Conservation (phyloP, 2,888 invertebrate genomes). For the Agrochola macilenta region DNA sequence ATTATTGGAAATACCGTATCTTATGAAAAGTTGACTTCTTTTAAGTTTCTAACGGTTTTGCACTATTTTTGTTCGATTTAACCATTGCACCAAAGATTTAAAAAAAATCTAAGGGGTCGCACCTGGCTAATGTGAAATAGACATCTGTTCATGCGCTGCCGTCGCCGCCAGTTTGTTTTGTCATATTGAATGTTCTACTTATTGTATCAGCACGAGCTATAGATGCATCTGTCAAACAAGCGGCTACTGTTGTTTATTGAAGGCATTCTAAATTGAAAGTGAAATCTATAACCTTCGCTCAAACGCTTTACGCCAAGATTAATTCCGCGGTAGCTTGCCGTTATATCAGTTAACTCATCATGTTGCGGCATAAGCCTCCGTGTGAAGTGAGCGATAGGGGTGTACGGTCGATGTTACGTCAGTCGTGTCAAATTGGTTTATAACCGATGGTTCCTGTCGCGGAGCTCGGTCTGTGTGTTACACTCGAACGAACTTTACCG, state of each 20-base stretch:
- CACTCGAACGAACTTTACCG: constrained; percentile 67
- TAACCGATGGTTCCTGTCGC: constrained; percentile 65
- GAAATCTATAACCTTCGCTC: constrained; percentile 4
- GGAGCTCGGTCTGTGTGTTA: constrained; percentile 68
- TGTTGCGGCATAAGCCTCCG: constrained; percentile 43
- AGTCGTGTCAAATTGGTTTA: constrained; percentile 75
- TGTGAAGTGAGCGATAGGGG: constrained; percentile 39
- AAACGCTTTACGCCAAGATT: background rate
- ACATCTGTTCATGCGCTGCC: constrained; percentile 77
- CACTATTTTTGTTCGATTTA: constrained; percentile 12
- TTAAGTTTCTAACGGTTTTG: constrained; percentile 43
- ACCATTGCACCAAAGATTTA: constrained; percentile 10
- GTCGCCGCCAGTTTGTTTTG: constrained; percentile 56
- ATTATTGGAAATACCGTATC: constrained; percentile 58
- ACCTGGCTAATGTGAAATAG: constrained; percentile 74
- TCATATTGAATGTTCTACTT: constrained; percentile 1
- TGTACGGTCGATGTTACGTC: constrained; percentile 67
- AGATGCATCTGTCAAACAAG: constrained; percentile 22
- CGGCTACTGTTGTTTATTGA: background rate
- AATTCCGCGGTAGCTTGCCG: constrained; percentile 26
- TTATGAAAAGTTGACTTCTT: constrained; percentile 24
- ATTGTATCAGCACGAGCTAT: constrained; percentile 36
- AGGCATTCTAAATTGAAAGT: constrained; percentile 14
- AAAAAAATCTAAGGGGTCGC: constrained; percentile 50
- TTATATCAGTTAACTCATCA: constrained; percentile 44